These are phyloP conservation scores for Odontocerum albicorne DNA, from an alignment of 2,888 invertebrate genomes.

Conservation along the genomic window DNA sequence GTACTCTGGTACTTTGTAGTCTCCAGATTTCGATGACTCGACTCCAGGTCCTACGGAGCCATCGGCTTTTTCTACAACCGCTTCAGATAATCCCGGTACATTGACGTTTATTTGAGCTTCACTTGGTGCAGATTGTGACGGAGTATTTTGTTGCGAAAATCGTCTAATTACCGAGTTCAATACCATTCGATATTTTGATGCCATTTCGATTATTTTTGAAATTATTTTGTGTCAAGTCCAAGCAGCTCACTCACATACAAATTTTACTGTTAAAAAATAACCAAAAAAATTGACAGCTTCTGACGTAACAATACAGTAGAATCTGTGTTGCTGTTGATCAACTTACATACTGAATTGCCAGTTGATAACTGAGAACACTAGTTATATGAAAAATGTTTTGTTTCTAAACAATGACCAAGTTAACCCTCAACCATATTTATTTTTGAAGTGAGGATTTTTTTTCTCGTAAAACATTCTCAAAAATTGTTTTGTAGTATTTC, in stretches of 20 bases:
- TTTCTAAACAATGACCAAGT: no score
- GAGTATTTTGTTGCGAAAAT: slow-evolving; percentile 21
- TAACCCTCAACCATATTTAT: no score
- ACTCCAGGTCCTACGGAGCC: slow-evolving; percentile 73
- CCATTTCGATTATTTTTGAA: slow-evolving; percentile 11
- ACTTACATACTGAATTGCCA: no score
- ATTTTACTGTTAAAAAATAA: slow-evolving; percentile 1
- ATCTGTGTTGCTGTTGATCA: no score
- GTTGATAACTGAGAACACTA: no score
- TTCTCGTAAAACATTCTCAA: no score
- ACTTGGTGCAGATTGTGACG: slow-evolving; percentile 1
- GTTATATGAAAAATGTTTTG: no score
- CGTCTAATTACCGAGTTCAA: slow-evolving; percentile 13
- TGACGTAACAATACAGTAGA: slow-evolving; percentile 13
- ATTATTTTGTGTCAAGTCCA: background rate
- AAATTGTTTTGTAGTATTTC: no score
- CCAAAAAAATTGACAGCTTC: background rate
- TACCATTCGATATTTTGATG: slow-evolving; percentile 12
- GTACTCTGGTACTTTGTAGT: slow-evolving; percentile 88
- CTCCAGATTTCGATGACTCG: slow-evolving; percentile 61
- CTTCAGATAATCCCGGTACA: slow-evolving; percentile 67
- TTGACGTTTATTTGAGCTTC: slow-evolving; percentile 39
- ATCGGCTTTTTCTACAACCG: slow-evolving; percentile 56
- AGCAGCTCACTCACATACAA: background rate
- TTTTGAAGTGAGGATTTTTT: no score